Evolutionary conservation across 2,888 invertebrate genomes (phyloP).

Genomic region (Diadegma fenestrale): DNA sequence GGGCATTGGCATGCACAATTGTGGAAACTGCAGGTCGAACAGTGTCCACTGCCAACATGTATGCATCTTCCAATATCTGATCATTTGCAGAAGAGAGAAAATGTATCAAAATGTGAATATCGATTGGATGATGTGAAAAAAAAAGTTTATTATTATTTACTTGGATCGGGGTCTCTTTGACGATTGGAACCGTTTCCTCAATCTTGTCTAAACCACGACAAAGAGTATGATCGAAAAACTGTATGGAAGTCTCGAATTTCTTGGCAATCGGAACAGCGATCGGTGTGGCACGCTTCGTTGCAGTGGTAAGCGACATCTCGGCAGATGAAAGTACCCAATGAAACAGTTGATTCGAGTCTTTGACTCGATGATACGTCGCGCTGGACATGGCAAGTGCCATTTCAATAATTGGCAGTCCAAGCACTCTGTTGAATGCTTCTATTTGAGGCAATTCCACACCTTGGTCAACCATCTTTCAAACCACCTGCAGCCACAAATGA

Average conservation of each 20-base stretch:
- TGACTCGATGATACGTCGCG: conserved; percentile 79
- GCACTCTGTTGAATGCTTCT: conserved; percentile 79
- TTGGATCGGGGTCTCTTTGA: conserved; percentile 87
- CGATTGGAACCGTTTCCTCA: conserved; percentile 89
- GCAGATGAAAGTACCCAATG: conserved; percentile 88
- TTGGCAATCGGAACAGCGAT: conserved; percentile 87
- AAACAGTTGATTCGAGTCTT: conserved; percentile 83
- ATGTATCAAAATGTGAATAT: neutral
- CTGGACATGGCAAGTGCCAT: conserved; percentile 78
- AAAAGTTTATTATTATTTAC: conserved; percentile 68
- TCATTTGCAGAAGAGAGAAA: neutral
- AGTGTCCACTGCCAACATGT: conserved; percentile 76
- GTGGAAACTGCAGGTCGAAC: conserved; percentile 79
- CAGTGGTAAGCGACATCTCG: conserved; percentile 86
- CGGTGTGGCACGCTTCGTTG: conserved; percentile 85
- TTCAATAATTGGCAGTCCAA: conserved; percentile 80
- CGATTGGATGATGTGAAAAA: neutral
- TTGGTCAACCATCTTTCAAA: conserved; percentile 68
- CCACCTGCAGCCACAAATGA: conserved; percentile 39
- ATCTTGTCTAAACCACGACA: conserved; percentile 89
- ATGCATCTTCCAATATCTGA: conserved; percentile 81
- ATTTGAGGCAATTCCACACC: conserved; percentile 76
- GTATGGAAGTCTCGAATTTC: conserved; percentile 86
- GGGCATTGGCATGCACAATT: conserved; percentile 86
- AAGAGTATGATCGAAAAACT: conserved; percentile 88